phyloP scores from a whole-genome alignment of 2,113 vertebrate species.

The Pao palembangensis region DNA sequence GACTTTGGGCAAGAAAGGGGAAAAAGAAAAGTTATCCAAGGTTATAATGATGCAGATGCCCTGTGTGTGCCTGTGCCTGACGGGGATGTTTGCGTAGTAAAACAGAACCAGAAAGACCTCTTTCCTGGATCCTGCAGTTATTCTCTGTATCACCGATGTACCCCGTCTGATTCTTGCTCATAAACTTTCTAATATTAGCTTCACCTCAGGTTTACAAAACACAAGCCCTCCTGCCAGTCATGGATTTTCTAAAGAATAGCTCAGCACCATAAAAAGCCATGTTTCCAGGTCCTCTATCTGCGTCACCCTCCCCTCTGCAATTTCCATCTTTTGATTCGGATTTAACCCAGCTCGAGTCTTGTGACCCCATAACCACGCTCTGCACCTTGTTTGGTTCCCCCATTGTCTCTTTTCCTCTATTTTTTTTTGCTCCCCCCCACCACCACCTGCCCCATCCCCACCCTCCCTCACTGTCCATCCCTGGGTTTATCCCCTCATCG shows the following conservation, averaged over 20 bases:
- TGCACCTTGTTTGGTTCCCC: constrained; percentile 61
- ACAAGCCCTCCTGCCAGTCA: constrained; percentile 43
- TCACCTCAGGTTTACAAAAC: constrained; percentile 65
- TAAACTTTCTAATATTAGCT: constrained; percentile 63
- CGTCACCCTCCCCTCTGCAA: constrained; percentile 45
- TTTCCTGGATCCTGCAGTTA: constrained; percentile 1
- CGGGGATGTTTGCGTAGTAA: constrained; percentile 1
- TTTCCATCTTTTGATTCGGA: constrained; percentile 60
- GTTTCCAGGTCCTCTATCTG: constrained; percentile 46
- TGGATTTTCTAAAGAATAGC: constrained; percentile 37
- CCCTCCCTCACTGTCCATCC: constrained; percentile 66
- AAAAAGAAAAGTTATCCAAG: not conserved
- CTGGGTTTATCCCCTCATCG: constrained; percentile 75
- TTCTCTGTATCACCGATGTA: constrained; percentile 2
- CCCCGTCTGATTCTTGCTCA: constrained; percentile 20
- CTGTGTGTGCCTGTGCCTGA: not conserved
- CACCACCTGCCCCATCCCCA: constrained; percentile 3
- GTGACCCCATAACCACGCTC: constrained; percentile 52
- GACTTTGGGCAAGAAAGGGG: too few species aligned
- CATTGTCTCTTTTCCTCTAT: constrained; percentile 55
- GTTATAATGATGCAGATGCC: too few species aligned
- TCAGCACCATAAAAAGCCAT: constrained; percentile 71
- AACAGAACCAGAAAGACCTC: constrained; percentile 6
- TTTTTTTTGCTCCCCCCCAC: constrained; percentile 37
- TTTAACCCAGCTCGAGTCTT: constrained; percentile 48